Evolutionary conservation across 2,797 vertebrate genomes (phyloP), one percentile per base, ranked within the genome.

Genomic region (Percopsis omiscomaycus): DNA sequence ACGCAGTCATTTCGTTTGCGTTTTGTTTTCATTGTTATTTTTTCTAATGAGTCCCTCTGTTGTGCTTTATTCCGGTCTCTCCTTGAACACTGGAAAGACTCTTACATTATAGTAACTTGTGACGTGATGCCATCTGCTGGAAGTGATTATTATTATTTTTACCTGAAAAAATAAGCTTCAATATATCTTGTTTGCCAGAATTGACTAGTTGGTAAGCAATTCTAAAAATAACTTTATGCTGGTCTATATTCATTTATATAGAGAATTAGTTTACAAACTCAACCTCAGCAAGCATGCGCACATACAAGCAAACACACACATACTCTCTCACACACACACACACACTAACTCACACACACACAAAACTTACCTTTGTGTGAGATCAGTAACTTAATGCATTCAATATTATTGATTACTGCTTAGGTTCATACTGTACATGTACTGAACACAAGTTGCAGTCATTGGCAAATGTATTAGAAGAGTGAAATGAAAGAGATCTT

Each of bases 341-440:
- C 44, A 59, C n/a, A 22, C 44, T 14, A 22, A 29, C 22, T 3
- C 28, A 46, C 30, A 42, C 52, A 60, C 45, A 48, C 11, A 45
- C 11, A 12, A 5, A 64, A 86, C 85, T 84, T 59, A 84, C 86
- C 86, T 85, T 59, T 47, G 66, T 64, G 29, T 69, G 59, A 67
- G 55, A 70, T 57, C 71, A 59, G 78, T 64, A 78, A 16, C 42
- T 37, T 30, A 52, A 75, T 70, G 61, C 63, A 71, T 67, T 78
- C 6, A 71, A 56, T 53, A 66, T 27, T 48, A 68, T 1, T 29
- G 55, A 55, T 13, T 55, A 46, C 37, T 74, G 52, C 59, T 68
- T 58, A 28, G 30, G 48, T 45, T 68, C 13, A 61, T 22, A 65
- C 3, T 48, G 4, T 62, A 16, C 22, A 27, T 52, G 27, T 52